Percentiles rank a stretch among this genome's conserved stretches.
These are phyloP conservation scores for Kryptolebias marmoratus DNA, from an alignment of 2,113 vertebrate genomes.

Conservation along the genomic window DNA sequence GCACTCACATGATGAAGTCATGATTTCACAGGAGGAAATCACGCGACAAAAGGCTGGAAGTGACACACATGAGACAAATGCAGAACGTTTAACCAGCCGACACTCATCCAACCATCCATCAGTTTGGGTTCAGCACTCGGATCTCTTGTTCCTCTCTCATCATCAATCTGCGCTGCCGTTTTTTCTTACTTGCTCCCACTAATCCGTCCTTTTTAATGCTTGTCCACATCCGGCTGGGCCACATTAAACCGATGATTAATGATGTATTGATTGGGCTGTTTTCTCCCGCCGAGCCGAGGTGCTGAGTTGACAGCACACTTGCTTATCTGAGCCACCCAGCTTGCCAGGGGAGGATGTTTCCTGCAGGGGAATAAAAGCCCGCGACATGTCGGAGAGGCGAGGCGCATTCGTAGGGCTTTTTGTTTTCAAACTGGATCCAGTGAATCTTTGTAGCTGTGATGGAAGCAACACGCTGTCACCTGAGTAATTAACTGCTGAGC, in stretches of 20 bases:
- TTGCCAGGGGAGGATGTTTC: constrained; percentile 67
- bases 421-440: constrained; percentile 41
- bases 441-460: constrained; percentile 20
- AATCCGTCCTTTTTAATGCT: constrained; percentile 79
- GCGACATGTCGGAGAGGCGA: constrained; percentile 20
- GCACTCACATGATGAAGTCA: constrained; percentile 39
- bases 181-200: constrained; percentile 44
- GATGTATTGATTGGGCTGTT: constrained; percentile 78
- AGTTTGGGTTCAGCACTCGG: constrained; percentile 18
- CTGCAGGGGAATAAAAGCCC: constrained; percentile 49
- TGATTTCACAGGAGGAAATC: constrained; percentile 26
- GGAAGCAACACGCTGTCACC: constrained; percentile 28
- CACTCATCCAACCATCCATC: constrained; percentile 17
- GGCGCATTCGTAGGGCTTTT: constrained; percentile 54
- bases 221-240: constrained; percentile 68
- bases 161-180: constrained; percentile 48
- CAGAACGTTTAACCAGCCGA: not conserved
- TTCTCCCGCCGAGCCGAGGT: constrained; percentile 64
- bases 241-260: constrained; percentile 80
- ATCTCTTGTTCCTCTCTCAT: constrained; percentile 43
- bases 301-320: constrained; percentile 76
- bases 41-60: not conserved
- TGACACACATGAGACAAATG: constrained; percentile 1
- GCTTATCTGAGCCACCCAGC: constrained; percentile 78
- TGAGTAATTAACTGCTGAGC: not conserved